Base-by-base conservation (phyloP, 53 echinoderm and acorn worm species). In the Mesocentrotus franciscanus region DNA sequence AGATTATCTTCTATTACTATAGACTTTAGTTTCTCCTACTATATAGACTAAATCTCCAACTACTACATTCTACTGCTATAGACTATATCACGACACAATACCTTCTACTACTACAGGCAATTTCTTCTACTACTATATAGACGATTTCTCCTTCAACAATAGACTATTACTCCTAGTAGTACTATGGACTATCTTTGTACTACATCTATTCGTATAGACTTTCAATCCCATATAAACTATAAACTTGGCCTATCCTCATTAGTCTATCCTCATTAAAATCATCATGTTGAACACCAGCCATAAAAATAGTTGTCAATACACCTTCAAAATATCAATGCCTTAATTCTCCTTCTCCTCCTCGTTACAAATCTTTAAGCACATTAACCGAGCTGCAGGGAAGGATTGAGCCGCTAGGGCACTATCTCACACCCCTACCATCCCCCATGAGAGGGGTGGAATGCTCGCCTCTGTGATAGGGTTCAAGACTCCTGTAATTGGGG, bases 401-500 rank as follows among this genome's bases (percentile, higher is more conserved):
- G 79, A 79, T 14, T 4, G 33, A 76, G 30, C 76, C 12, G 14
- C 36, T 22, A 32, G 60, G 90, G 90, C 30, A 13, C 27, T 58
- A 60, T 60, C 60, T 90, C 90, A 90, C 90, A 90, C 90, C 90
- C 90, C 60, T 81, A 81, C 59, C 60, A 22, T 27, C 60, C 59
- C 87, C 90, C 90, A 59, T n/a, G 90, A 90, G 90, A 90, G n/a
- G 90, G 58, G 58, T 90, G 90, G 90, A 90, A 90, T 90, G 58
- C 90, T 59, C 24, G 90, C 33, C 90, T 34, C 81, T 81, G 9
- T 58, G 90, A 90, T 90, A 90, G 90, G 90, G 90, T 90, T 90
- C 90, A 90, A 60, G 59, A 90, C 90, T 90, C 58, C 81, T 58
- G 90, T 90, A 90, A 90, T 90, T 90, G 27, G 90, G 90, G 90